Base-by-base conservation (phyloP, 2,113 vertebrate genomes). In the Pachyramphus minor region DNA sequence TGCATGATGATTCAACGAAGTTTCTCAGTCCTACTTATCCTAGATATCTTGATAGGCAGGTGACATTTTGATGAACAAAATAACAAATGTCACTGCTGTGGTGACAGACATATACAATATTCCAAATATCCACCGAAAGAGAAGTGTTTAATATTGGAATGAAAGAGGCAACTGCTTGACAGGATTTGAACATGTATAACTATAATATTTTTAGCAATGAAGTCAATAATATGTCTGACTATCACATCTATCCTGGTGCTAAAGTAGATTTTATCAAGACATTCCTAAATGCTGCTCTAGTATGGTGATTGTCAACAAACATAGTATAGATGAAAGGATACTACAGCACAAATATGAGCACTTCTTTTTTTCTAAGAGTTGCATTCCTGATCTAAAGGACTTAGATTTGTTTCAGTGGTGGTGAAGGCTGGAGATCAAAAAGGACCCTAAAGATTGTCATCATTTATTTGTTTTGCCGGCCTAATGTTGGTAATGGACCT, bases 81-180 rank as follows among this genome's bases (percentile, higher is more conserved):
- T 93, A 93, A 84, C 83, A 95, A 96, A 95, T 95, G 85, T 86
- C 93, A 88, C 63, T 80, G 63, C 85, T 92, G 87, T 63, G 59
- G 75, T 94, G 87, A 93, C 55, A 94, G 95, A 94, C 78, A 31
- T 66, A 53, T 22, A 86, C 68, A 91, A 69, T 86, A 95, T 86
- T 94, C 85, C 85, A 91, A 84, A 86, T 94, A 96, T 80, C 95
- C 85, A 71, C 68, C 71, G 72, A 78, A 94, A 84, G 52, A 84
- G 35, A 80, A 85, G 47, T 44, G 59, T 86, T 95, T 88, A 90
- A 84, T 84, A 60, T 9, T n/a, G 80, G 68, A 92, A 84, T 41
- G 64, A 90, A 24, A 89, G 52, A 88, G 31, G 85, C 64, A 96
- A 88, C 33, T 53, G 60, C 72, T 93, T 90, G 83, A 95, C 92